Evolutionary conservation across 2,113 vertebrate genomes (phyloP).

Genomic region (Typhlomys cinereus): DNA sequence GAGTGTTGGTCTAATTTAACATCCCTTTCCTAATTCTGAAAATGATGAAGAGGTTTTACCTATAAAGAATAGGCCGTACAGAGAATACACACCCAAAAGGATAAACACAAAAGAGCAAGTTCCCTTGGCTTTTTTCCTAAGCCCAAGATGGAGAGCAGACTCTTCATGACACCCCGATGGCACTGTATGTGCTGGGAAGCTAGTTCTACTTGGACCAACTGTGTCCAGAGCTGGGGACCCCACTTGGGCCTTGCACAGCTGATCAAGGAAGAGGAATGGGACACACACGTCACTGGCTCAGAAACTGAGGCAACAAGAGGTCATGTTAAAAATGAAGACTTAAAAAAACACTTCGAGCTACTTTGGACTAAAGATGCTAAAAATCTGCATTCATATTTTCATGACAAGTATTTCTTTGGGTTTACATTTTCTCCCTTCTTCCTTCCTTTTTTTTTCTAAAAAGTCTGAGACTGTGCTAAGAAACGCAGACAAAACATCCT

Average conservation of each 20-base stretch:
- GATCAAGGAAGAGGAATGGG: background rate
- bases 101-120: background rate
- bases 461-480: background rate
- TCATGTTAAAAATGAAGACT: too few relatives aligned
- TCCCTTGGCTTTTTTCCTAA: background rate
- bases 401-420: too few relatives aligned
- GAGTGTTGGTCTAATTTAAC: background rate
- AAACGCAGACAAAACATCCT: background rate
- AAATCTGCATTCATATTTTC: too few relatives aligned
- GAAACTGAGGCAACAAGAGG: background rate
- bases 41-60: background rate
- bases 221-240: background rate
- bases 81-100: background rate
- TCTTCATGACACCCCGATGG: background rate
- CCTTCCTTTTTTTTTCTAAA: too few relatives aligned
- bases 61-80: background rate
- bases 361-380: too few relatives aligned
- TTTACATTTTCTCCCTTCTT: too few relatives aligned
- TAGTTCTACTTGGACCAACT: background rate
- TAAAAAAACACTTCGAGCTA: too few relatives aligned
- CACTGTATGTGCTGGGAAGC: too few relatives aligned
- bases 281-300: background rate
- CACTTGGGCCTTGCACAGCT: background rate
- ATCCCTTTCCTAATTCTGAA: conserved; percentile 10
- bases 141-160: background rate